A percentile compares a stretch with the other conserved stretches of the same genome.
These are phyloP conservation scores for Tadarida brasiliensis DNA, from an alignment of 2,797 vertebrate species.

Conservation along the genomic window DNA sequence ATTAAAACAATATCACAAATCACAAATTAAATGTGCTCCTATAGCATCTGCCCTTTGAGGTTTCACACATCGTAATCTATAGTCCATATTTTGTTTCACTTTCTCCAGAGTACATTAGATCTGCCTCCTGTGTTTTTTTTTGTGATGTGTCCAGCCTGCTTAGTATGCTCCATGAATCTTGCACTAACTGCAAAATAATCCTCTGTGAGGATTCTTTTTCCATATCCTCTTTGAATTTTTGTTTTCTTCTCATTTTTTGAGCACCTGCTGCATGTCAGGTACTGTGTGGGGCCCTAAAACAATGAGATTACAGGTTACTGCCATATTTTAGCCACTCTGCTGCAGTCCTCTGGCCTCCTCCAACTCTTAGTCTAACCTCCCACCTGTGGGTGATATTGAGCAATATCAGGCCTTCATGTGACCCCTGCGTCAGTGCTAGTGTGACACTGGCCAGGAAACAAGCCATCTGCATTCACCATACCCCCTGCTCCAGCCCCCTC, in stretches of 20 bases:
- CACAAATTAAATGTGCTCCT: background rate
- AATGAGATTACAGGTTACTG: background rate
- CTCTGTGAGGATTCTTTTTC: slow-evolving; percentile 44
- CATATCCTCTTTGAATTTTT: slow-evolving; percentile 26
- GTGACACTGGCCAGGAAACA: background rate
- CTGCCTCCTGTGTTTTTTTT: background rate
- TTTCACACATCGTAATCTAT: background rate
- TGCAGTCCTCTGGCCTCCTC: background rate
- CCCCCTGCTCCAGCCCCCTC: background rate
- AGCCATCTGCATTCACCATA: background rate
- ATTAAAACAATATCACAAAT: background rate
- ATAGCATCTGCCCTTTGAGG: background rate
- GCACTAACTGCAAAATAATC: slow-evolving; percentile 42
- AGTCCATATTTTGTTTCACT: slow-evolving; percentile 46
- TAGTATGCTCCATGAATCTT: slow-evolving; percentile 53
- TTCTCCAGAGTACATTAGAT: background rate
- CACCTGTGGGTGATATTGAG: slow-evolving; percentile 11
- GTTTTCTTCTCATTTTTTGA: slow-evolving; percentile 52
- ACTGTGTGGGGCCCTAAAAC: background rate
- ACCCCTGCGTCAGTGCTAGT: background rate
- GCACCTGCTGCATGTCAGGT: slow-evolving; percentile 32
- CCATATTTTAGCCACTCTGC: background rate
- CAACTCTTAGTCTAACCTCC: background rate
- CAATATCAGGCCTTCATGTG: slow-evolving; percentile 17
- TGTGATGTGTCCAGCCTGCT: slow-evolving; percentile 42